Conservation (phyloP, 2,113 vertebrate species). For the Callospermophilus lateralis region DNA sequence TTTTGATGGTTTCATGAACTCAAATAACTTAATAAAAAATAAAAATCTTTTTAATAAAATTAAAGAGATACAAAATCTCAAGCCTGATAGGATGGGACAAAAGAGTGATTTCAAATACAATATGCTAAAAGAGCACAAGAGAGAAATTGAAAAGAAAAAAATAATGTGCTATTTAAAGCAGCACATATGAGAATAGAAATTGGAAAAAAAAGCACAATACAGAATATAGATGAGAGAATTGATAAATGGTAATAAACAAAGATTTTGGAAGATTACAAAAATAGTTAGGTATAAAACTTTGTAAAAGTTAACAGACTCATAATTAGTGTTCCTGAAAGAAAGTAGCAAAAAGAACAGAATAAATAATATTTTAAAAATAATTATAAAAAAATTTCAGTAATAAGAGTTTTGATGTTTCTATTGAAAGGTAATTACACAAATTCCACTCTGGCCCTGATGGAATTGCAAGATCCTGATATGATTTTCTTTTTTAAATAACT, state of each 20-base stretch:
- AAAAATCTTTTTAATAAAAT: neutral
- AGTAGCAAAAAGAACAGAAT: neutral
- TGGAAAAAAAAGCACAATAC: neutral
- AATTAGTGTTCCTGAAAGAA: neutral
- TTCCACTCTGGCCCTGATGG: neutral
- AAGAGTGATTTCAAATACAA: neutral
- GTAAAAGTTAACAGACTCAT: too few species aligned
- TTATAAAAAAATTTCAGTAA: neutral
- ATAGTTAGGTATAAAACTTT: neutral
- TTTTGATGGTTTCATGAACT: neutral
- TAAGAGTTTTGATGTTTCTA: neutral
- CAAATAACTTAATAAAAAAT: neutral
- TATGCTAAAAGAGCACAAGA: neutral
- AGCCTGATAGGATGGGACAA: neutral
- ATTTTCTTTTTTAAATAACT: neutral
- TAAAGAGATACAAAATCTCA: neutral
- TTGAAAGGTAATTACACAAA: neutral
- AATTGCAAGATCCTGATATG: neutral
- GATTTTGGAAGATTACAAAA: neutral
- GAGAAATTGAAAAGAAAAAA: neutral
- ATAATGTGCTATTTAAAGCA: neutral
- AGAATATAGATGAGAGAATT: neutral
- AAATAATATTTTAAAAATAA: neutral
- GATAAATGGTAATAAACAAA: neutral
- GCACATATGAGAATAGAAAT: neutral